phyloP scores from a whole-genome alignment of 1,140 invertebrate species.

The Heliconius melpomene region DNA sequence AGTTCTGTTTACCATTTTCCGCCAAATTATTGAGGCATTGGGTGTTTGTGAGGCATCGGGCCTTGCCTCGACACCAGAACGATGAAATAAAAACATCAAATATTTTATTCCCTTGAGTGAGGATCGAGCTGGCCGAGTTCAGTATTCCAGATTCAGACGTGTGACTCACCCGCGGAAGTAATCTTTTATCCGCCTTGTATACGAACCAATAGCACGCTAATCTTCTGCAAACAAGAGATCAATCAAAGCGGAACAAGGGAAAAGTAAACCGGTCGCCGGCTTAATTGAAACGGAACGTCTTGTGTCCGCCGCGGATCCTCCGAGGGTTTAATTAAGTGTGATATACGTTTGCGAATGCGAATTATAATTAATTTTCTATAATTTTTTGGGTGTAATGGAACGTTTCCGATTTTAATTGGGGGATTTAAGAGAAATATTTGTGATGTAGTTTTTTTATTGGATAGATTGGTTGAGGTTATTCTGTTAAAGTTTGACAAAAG shows the following conservation, averaged over 20 bases:
- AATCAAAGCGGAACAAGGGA: conserved; percentile 33
- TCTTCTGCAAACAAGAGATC: conserved; percentile 32
- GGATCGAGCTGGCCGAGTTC: too few species aligned
- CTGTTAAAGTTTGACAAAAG: too few species aligned
- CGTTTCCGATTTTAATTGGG: not conserved
- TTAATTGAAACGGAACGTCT: conserved; percentile 32
- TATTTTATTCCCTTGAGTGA: too few species aligned
- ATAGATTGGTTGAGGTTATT: too few species aligned
- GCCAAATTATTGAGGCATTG: too few species aligned
- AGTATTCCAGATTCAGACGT: too few species aligned
- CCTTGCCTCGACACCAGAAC: too few species aligned
- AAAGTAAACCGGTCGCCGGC: conserved; percentile 29
- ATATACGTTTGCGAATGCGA: not conserved
- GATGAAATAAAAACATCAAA: too few species aligned
- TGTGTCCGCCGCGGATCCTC: conserved; percentile 21
- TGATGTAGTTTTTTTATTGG: not conserved
- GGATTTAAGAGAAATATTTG: too few species aligned
- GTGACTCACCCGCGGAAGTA: too few species aligned
- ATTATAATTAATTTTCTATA: not conserved
- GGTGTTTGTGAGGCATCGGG: too few species aligned
- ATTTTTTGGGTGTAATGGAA: not conserved
- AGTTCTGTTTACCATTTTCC: too few species aligned
- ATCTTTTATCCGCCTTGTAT: conserved; percentile 27
- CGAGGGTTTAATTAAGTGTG: conserved; percentile 18
- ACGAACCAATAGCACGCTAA: conserved; percentile 31